These are phyloP conservation scores for Sinocyclocheilus anophthalmus DNA, from an alignment of 2,113 vertebrate species.

Conservation along the genomic window DNA sequence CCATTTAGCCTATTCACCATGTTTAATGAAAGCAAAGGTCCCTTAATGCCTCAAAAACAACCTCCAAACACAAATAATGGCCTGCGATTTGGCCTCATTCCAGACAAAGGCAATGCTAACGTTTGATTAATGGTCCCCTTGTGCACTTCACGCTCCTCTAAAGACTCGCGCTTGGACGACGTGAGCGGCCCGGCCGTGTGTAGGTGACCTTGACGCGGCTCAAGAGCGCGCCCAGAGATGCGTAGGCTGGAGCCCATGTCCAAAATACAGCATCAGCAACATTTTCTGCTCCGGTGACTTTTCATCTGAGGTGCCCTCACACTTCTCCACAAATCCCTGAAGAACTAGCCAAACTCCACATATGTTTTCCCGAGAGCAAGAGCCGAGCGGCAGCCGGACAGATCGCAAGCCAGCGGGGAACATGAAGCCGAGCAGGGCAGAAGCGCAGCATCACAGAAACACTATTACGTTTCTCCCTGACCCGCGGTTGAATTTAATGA, in stretches of 20 bases:
- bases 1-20: background rate
- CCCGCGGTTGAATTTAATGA: constrained; percentile 10
- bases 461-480: constrained; percentile 52
- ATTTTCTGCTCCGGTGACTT: constrained; percentile 52
- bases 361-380: constrained; percentile 40
- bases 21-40: constrained; percentile 14
- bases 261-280: constrained; percentile 49
- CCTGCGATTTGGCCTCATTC: constrained; percentile 30
- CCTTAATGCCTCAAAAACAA: background rate
- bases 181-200: background rate
- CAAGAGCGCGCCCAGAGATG: constrained; percentile 32
- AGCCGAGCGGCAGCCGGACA: background rate
- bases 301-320: constrained; percentile 52
- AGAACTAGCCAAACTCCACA: constrained; percentile 50
- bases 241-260: constrained; percentile 34
- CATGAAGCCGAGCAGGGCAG: no score
- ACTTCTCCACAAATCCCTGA: constrained; percentile 41
- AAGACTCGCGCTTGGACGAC: background rate
- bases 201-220: constrained; percentile 50
- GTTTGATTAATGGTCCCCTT: constrained; percentile 26
- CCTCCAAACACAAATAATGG: constrained; percentile 14
- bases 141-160: background rate
- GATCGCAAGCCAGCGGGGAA: constrained; percentile 12
- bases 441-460: constrained; percentile 43
- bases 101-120: constrained; percentile 13